These are phyloP conservation scores for Sarcophaga peregrina DNA, from an alignment of 1,140 invertebrate species.

Conservation along the genomic window DNA sequence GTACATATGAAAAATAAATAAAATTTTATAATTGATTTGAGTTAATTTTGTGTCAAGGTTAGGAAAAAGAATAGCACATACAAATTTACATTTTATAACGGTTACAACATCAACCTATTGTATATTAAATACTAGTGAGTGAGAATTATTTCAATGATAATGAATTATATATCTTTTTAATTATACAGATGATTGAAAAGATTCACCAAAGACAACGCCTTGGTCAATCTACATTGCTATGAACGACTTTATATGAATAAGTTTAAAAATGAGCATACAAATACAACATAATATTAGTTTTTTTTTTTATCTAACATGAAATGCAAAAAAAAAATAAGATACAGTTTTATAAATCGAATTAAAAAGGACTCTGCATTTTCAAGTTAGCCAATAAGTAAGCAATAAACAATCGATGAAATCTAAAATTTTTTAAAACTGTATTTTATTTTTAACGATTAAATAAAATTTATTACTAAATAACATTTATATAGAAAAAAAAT, in stretches of 20 bases:
- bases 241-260: background rate
- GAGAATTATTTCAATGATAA: background rate
- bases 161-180: background rate
- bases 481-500: background rate
- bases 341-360: background rate
- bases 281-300: background rate
- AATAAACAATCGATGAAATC: no score
- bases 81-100: constrained; percentile 26
- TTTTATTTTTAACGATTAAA: background rate
- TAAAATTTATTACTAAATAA: no score
- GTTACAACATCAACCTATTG: constrained; percentile 26
- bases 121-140: background rate
- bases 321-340: background rate
- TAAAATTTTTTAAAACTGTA: background rate
- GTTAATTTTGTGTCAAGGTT: background rate
- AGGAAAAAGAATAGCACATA: background rate
- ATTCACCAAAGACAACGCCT: background rate
- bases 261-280: constrained; percentile 8
- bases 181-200: constrained; percentile 2
- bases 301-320: background rate
- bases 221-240: background rate
- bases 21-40: background rate
- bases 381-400: background rate
- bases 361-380: background rate
- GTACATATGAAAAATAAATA: constrained; percentile 3